Evolutionary conservation across 2,888 invertebrate genomes (phyloP), one percentile per base, ranked within the genome.

Genomic region (Galerucella nymphaeae): DNA sequence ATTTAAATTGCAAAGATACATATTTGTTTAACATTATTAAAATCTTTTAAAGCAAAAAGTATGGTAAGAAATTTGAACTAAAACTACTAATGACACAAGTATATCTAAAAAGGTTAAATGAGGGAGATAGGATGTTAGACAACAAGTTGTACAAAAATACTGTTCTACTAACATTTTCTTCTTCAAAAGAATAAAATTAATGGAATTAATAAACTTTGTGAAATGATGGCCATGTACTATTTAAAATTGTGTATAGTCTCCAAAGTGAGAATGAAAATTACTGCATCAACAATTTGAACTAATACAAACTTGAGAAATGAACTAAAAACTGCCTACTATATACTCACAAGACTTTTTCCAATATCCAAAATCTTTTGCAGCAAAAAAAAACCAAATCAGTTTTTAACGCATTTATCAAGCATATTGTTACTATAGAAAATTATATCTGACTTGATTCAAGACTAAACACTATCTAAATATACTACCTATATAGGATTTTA

Each of bases 281-380:
- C 48, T 48, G 48, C 48, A n/a, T 6, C n/a, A 8, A 48, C n/a
- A 10, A 53, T 53, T 53, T 18, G 18, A 53, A 16, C 53, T 18
- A 11, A 53, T 16, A 53, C 10, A 63, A 68, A 74, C 77, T 77
- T 75, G 77, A 74, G 42, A 78, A 80, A 80, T 78, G 78, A 76
- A 78, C 73, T 77, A 76, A 77, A 80, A 78, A 79, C 76, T 68
- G 75, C 59, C 66, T 71, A 72, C 61, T 18, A 66, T 50, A 77
- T 85, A 85, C 85, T 85, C 83, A 85, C 85, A 85, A 48, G 77
- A 78, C 82, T 83, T 85, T 80, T 83, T 84, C 83, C 84, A 84
- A 74, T 81, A 84, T 83, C 85, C 84, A 72, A 81, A 83, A 82
- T 76, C 78, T 78, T 38, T 81, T 81, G 82, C 68, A 73, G 80